These are phyloP conservation scores for Brevipalpus yothersi DNA, from an alignment of 1,140 invertebrate genomes.

Conservation along the genomic window DNA sequence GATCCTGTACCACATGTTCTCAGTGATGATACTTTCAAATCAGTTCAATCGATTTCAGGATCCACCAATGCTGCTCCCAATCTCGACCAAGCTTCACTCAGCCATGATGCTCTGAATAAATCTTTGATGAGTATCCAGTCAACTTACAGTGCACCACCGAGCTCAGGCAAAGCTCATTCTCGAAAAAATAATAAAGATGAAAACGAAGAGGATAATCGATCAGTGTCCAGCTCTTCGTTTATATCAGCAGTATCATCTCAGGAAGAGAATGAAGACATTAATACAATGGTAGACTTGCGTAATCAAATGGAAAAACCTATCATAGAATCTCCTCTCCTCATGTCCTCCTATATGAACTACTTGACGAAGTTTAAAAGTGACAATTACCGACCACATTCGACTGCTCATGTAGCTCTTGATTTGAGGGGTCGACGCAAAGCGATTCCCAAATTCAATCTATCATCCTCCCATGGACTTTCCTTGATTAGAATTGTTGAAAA, in stretches of 20 bases:
- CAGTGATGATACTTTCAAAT: conserved; percentile 1
- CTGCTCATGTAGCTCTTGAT: not conserved
- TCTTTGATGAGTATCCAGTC: not conserved
- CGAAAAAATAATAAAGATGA: not conserved
- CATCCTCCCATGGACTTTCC: not conserved
- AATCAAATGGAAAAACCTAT: conserved; percentile 87
- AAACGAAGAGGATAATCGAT: not conserved
- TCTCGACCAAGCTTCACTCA: not conserved
- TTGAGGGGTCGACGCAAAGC: not conserved
- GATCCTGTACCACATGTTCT: not conserved
- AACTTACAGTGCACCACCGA: not conserved
- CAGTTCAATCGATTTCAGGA: not conserved
- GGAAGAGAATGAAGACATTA: not conserved
- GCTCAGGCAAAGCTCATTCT: not conserved
- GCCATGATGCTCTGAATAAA: not conserved
- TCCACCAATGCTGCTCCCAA: not conserved
- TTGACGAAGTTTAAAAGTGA: conserved; percentile 39
- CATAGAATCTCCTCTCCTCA: conserved; percentile 57
- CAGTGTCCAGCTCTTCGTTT: conserved; percentile 36
- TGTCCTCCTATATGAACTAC: conserved; percentile 81
- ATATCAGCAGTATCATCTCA: conserved; percentile 72
- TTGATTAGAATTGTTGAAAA: not conserved
- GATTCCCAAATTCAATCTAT: not conserved
- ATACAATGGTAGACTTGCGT: conserved; percentile 65
- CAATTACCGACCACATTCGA: conserved; percentile 17